Evolutionary conservation across 2,797 vertebrate genomes (phyloP).

Genomic region (Enteromius mattozi): DNA sequence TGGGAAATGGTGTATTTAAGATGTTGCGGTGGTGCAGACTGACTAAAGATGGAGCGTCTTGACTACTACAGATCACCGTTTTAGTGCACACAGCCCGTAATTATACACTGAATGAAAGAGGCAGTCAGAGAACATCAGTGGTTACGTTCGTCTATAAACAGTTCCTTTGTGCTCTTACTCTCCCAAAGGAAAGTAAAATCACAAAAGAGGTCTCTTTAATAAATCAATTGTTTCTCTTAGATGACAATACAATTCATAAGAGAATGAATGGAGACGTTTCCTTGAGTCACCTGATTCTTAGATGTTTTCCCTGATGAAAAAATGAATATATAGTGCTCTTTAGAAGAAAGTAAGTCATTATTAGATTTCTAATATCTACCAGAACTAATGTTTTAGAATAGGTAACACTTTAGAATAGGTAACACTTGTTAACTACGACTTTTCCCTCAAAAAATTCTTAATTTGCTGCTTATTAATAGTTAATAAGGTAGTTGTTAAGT

Average conservation of each 20-base stretch:
- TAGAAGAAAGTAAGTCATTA: too few relatives aligned
- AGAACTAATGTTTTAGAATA: too few relatives aligned
- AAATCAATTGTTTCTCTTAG: neutral
- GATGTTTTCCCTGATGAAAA: neutral
- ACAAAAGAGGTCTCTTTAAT: constrained; percentile 54
- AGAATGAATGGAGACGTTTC: constrained; percentile 5
- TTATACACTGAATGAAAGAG: constrained; percentile 59
- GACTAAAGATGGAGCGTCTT: constrained; percentile 52
- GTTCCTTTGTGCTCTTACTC: constrained; percentile 31
- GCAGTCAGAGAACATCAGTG: constrained; percentile 30
- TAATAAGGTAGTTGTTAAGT: too few relatives aligned
- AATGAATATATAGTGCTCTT: too few relatives aligned
- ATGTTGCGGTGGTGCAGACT: constrained; percentile 40
- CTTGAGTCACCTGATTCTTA: neutral
- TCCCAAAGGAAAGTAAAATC: constrained; percentile 33
- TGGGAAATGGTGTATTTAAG: constrained; percentile 53
- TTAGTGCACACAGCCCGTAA: constrained; percentile 53
- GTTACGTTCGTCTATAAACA: constrained; percentile 50
- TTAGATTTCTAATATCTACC: neutral
- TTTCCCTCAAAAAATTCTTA: too few relatives aligned
- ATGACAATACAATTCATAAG: neutral
- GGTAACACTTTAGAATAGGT: too few relatives aligned
- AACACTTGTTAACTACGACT: too few relatives aligned
- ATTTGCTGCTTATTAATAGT: too few relatives aligned
- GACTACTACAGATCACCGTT: constrained; percentile 51